Base-by-base conservation (phyloP, 2,797 vertebrate species). In the Hippopotamyrus pictus region DNA sequence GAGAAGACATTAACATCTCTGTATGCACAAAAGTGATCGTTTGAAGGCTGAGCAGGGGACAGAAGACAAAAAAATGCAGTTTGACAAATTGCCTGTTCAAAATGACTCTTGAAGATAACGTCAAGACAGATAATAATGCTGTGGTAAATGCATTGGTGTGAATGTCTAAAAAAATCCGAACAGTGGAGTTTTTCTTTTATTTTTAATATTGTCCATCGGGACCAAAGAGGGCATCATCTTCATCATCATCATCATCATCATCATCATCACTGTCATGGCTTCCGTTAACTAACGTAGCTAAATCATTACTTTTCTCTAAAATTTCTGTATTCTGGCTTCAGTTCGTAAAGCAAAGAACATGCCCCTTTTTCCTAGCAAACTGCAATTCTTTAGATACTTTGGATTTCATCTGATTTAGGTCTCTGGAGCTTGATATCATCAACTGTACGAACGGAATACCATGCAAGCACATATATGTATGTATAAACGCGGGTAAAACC, bases 271-370 rank as follows among this genome's bases (percentile, higher is more conserved):
- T 57, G 48, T 46, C 82, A 51, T 89, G 2, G 57, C 46, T 89
- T 85, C 37, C 29, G 19, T 46, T 89, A 41, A 54, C 59, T 65
- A 48, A 37, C 3, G 22, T 73, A 22, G 33, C 76, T 33, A 48
- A 73, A 69, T 29, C 44, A 8, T 54, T 76, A 9, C 89, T 76
- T 37, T 46, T 48, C 83, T 85, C 11, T 48, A 48, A 46, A 54
- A 59, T 59, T 89, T 59, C 76, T 89, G 51, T 25, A 84, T 84
- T 41, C 9, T 62, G 53, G 53, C 76, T 89, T 25, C 84, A 57
- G 29, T 86, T 7, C 11, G 9, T 85, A 54, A 86, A 86, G 51
- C 51, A 54, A 11, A 57, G 37, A 44, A 44, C 57, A 69, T 48
- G 33, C 25, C 53, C 12, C 6, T 22, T 19, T 87, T 65, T 65